Evolutionary conservation across 2,113 vertebrate genomes (phyloP), one percentile per base, ranked within the genome.

Genomic region (Entelurus aequoreus): DNA sequence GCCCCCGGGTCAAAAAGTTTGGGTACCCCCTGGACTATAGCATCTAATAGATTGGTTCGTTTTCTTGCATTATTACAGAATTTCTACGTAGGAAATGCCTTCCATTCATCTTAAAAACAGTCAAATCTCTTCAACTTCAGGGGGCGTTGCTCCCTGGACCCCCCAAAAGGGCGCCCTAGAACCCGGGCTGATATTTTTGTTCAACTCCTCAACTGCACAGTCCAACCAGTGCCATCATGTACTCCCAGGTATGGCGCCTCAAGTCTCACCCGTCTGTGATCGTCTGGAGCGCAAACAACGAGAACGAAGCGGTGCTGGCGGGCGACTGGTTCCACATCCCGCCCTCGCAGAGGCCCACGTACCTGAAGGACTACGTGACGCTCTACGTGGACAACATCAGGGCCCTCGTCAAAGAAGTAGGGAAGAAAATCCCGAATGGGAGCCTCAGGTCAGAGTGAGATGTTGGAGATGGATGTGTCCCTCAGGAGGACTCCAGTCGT

Each of bases 261-360:
- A 98, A 94, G 75, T 93, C 92, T 47, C 95, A 98, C 66, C 95
- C 97, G 0, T 96, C 92, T 6, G 75, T 99, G 51, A 88, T 98
- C 28, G 69, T 94, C 0, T 99, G 97, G 97, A 95, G 94, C 19
- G 94, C 93, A 1, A 99, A 98, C 87, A 99, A 99, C 63, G 97
- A 99, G 84, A 99, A 99, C 5, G 97, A 98, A 85, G 93, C 89
- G 0, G 95, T 94, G 5, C 87, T 99, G 72, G 91, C 93, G 5
- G 71, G 37, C 5, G 79, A 95, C 74, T 99, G 95, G 96, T 99
- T 93, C 72, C 7, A 62, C 12, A 87, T 96, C 68, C 84, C 92
- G 1, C 0, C 0, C 12, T 42, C 68, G 3, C 73, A 91, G 55
- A 80, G 54, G 56, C 71, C 72, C 0, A 14, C 28, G 14, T 98